Conservation (phyloP, 2,888 invertebrate species). For the Kryphioiulus occultus region DNA sequence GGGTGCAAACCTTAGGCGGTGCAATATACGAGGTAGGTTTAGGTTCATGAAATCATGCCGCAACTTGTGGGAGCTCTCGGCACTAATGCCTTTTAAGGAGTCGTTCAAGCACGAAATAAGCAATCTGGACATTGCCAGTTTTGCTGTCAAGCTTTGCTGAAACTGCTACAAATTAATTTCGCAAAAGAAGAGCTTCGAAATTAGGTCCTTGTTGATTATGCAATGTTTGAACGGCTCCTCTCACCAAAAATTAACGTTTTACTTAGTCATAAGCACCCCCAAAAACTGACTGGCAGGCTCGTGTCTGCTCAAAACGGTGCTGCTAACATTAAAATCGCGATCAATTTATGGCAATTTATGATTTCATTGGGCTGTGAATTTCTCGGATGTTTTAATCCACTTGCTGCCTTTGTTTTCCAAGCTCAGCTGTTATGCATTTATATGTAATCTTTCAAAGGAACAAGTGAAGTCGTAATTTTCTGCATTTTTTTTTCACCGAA, state of each 20-base stretch:
- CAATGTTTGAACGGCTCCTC: neutral
- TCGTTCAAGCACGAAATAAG: neutral
- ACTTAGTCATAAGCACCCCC: neutral
- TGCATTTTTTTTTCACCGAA: neutral
- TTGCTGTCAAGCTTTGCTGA: too few species aligned
- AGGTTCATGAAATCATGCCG: neutral
- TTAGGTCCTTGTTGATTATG: neutral
- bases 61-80: slow-evolving; percentile 17
- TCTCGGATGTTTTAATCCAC: neutral
- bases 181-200: neutral
- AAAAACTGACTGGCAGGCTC: neutral
- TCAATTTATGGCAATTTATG: slow-evolving; percentile 5
- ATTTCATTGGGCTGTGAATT: slow-evolving; percentile 5
- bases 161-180: neutral
- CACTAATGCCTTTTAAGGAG: neutral
- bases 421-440: neutral
- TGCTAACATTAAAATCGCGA: neutral
- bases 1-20: slow-evolving; percentile 58
- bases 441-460: neutral
- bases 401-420: neutral
- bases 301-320: neutral
- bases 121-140: neutral
- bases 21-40: slow-evolving; percentile 50
- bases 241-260: neutral
- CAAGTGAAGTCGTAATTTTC: neutral